phyloP scores from a whole-genome alignment of 1,140 invertebrate species.

The Magallana angulata region DNA sequence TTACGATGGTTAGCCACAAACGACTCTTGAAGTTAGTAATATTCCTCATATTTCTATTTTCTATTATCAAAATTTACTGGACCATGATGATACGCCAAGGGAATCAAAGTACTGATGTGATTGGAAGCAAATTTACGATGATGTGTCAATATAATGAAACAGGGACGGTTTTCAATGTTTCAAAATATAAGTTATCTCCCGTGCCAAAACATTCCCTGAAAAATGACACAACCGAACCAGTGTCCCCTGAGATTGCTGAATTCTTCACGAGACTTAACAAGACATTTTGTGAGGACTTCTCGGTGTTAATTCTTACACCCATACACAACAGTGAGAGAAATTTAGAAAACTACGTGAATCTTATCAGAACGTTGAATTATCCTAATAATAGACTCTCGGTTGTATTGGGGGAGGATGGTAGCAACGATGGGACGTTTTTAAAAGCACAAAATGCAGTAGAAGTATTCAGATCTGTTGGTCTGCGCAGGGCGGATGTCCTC shows the following conservation, averaged over 20 bases:
- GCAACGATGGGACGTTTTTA: slow-evolving; percentile 68
- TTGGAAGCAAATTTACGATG: not conserved
- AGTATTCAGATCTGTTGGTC: slow-evolving; percentile 62
- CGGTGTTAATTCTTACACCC: slow-evolving; percentile 70
- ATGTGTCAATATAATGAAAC: not conserved
- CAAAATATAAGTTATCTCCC: not conserved
- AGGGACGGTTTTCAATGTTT: not conserved
- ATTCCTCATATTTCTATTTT: no score
- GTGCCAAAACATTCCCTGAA: not conserved
- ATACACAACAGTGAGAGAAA: slow-evolving; percentile 69
- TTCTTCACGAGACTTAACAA: not conserved
- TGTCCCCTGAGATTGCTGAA: not conserved
- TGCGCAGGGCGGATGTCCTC: slow-evolving; percentile 57
- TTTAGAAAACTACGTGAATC: slow-evolving; percentile 60
- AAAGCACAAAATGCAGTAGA: slow-evolving; percentile 58
- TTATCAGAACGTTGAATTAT: slow-evolving; percentile 69
- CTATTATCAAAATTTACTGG: no score
- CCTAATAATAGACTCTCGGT: slow-evolving; percentile 71
- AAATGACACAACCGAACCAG: not conserved
- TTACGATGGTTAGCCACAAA: no score
- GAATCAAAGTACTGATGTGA: not conserved
- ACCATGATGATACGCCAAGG: no score
- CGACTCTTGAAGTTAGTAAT: no score
- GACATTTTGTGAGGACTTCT: not conserved
- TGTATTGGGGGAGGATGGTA: slow-evolving; percentile 75